A percentile compares a stretch with the other conserved stretches of the same genome.
These are phyloP conservation scores for Bothrops jararaca DNA, from an alignment of 2,113 vertebrate genomes.

Conservation along the genomic window DNA sequence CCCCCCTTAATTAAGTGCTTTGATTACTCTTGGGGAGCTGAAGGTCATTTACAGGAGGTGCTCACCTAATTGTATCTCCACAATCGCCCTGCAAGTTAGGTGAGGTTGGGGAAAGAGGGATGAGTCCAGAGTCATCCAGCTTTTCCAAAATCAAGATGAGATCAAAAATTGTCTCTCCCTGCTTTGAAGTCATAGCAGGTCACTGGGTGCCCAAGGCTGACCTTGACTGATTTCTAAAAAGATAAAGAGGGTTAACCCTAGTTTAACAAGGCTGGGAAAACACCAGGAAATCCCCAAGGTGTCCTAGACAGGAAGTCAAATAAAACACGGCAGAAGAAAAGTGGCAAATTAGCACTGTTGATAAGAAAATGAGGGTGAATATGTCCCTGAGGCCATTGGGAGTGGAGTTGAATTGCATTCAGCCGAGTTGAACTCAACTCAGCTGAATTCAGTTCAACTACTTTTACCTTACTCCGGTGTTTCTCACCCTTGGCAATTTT, in stretches of 20 bases:
- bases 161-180: neutral
- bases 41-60: neutral
- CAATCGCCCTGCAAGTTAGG: neutral
- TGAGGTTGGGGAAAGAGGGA: neutral
- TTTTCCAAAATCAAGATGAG: neutral
- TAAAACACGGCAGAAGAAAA: neutral
- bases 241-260: neutral
- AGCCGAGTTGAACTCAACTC: neutral
- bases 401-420: neutral
- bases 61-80: neutral
- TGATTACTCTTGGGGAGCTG: neutral
- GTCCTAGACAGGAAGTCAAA: neutral
- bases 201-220: neutral
- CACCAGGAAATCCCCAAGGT: neutral
- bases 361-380: neutral
- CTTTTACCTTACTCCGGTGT: neutral
- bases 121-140: neutral
- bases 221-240: neutral
- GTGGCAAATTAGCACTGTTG: neutral
- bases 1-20: neutral
- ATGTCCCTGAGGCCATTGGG: neutral
- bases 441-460: neutral
- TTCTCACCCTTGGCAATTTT: neutral
- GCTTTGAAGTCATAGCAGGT: neutral
- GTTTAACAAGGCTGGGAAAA: neutral